These are phyloP conservation scores for Arctocebus calabarensis DNA, from an alignment of 2,797 vertebrate species.

Conservation along the genomic window DNA sequence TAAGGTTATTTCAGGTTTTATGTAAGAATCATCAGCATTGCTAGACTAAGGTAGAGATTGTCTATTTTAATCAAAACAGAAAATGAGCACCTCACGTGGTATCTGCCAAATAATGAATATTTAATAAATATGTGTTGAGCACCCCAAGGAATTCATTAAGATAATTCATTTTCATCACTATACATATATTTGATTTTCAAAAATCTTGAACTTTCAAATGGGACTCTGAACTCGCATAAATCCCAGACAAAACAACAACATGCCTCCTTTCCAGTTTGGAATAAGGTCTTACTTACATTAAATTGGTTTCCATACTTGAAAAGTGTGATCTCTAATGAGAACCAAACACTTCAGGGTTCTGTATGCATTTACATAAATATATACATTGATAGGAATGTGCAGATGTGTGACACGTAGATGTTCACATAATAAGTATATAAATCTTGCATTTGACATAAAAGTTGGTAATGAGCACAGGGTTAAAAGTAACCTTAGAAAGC, in stretches of 20 bases:
- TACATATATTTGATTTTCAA: slow-evolving; percentile 10
- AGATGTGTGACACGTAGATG: background rate
- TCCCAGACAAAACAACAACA: background rate
- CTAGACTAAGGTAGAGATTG: background rate
- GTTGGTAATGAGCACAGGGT: background rate
- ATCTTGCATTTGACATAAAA: background rate
- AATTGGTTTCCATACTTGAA: background rate
- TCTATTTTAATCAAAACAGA: slow-evolving; percentile 29
- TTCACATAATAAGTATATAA: background rate
- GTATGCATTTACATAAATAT: background rate
- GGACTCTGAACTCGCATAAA: background rate
- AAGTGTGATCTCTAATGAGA: slow-evolving; percentile 30
- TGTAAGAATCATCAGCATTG: slow-evolving; percentile 28
- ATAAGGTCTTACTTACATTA: slow-evolving; percentile 13
- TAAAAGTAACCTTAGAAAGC: background rate
- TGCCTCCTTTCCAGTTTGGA: background rate
- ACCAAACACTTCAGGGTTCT: background rate
- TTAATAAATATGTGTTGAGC: slow-evolving; percentile 43
- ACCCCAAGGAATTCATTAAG: background rate
- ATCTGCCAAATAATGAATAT: slow-evolving; percentile 7
- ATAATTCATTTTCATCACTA: slow-evolving; percentile 29
- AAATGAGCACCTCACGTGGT: slow-evolving; percentile 20
- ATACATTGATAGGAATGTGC: background rate
- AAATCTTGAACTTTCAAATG: slow-evolving; percentile 30
- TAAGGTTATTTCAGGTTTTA: slow-evolving; percentile 62